phyloP scores from a whole-genome alignment of 2,888 invertebrate genomes.

The Rhyacophila evoluta region DNA sequence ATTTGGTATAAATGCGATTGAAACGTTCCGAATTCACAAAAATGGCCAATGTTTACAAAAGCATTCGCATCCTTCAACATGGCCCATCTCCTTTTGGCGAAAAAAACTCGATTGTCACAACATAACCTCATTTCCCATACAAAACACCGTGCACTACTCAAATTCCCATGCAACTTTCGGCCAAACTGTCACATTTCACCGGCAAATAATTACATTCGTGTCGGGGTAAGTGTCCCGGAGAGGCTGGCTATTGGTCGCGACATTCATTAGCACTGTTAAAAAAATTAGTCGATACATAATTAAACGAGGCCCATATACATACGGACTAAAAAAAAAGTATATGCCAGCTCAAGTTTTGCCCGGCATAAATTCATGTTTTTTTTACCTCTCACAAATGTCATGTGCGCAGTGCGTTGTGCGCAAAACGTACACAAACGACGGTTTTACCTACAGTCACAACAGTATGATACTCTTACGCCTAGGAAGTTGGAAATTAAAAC shows the following conservation, averaged over 20 bases:
- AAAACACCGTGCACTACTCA: constrained; percentile 34
- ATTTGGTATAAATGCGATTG: neutral
- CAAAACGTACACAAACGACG: constrained; percentile 30
- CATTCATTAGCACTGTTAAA: constrained; percentile 43
- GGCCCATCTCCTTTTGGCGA: neutral
- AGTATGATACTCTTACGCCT: neutral
- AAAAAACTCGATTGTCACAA: constrained; percentile 33
- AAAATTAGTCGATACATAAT: constrained; percentile 70
- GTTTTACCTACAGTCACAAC: neutral
- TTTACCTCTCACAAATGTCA: constrained; percentile 57
- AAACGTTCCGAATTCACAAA: neutral
- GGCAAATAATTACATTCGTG: neutral
- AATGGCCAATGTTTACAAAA: neutral
- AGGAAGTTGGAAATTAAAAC: too few relatives aligned
- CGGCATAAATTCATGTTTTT: constrained; percentile 72
- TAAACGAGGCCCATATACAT: constrained; percentile 69
- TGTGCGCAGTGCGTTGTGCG: constrained; percentile 39
- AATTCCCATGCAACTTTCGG: constrained; percentile 13
- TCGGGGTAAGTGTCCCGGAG: neutral
- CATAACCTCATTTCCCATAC: constrained; percentile 38
- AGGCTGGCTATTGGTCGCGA: neutral
- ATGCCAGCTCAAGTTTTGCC: constrained; percentile 65
- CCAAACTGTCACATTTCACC: neutral
- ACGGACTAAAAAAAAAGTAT: constrained; percentile 70
- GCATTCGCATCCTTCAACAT: constrained; percentile 25